Conservation (phyloP, 1,140 invertebrate species). For the Calephelis nemesis region DNA sequence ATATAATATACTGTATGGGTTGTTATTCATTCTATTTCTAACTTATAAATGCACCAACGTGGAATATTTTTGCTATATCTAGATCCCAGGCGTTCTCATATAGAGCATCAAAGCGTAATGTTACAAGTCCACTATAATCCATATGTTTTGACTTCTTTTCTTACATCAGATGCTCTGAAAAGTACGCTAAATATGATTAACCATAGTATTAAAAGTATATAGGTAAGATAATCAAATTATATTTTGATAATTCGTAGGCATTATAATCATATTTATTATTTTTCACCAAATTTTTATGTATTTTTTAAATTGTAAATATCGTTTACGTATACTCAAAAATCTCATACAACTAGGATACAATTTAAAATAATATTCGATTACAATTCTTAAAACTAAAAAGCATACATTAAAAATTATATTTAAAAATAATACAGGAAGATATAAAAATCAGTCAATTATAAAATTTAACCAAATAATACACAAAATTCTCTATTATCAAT, state of each 20-base stretch:
- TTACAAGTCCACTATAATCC: too few relatives aligned
- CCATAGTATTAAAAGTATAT: background rate
- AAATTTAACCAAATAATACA: constrained; percentile 23
- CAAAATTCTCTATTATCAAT: constrained; percentile 14
- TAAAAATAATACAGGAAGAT: constrained; percentile 32
- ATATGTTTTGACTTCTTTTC: too few relatives aligned
- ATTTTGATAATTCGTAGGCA: background rate
- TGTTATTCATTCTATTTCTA: constrained; percentile 29
- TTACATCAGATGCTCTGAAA: too few relatives aligned
- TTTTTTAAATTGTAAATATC: constrained; percentile 24
- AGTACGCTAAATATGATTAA: background rate
- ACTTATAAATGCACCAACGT: constrained; percentile 60
- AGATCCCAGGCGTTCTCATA: background rate
- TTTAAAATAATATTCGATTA: constrained; percentile 28
- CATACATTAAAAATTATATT: constrained; percentile 27
- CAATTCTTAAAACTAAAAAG: constrained; percentile 34
- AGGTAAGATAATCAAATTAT: background rate
- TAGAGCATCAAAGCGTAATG: too few relatives aligned
- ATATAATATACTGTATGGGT: constrained; percentile 29
- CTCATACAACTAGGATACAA: constrained; percentile 23
- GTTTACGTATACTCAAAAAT: constrained; percentile 20
- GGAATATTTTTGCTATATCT: constrained; percentile 30
- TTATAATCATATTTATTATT: background rate
- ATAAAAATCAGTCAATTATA: constrained; percentile 36
- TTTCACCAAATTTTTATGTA: constrained; percentile 3